Evolutionary conservation across 1,140 invertebrate genomes (phyloP).

Genomic region (Leptoteleia sp.): DNA sequence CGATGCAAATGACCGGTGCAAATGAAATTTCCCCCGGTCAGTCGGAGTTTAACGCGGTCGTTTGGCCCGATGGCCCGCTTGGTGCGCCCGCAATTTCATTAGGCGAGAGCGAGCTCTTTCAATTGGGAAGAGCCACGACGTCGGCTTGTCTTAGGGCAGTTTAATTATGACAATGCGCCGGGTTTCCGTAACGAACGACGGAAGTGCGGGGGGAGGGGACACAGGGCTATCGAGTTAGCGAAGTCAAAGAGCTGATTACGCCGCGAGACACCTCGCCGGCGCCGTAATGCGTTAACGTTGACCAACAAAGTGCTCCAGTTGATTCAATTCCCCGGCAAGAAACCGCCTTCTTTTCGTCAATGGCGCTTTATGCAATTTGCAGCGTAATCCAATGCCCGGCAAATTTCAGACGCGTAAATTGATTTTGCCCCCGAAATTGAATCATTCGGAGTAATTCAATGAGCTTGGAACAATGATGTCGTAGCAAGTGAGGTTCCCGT

Average conservation of each 20-base stretch:
- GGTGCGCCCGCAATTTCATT: conserved; percentile 53
- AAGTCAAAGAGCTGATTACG: conserved; percentile 33
- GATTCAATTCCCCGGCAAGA: conserved; percentile 26
- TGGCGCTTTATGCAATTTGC: neutral
- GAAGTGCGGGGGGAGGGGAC: conserved; percentile 4
- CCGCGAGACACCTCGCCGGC: conserved; percentile 29
- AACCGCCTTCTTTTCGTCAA: no score
- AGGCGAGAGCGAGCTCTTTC: conserved; percentile 27
- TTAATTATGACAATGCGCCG: conserved; percentile 20
- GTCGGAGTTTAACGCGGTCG: conserved; percentile 26
- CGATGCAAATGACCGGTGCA: conserved; percentile 42
- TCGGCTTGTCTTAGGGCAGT: conserved; percentile 5
- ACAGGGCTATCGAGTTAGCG: conserved; percentile 46
- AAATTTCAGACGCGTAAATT: neutral
- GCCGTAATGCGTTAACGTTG: conserved; percentile 35
- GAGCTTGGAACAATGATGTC: no score
- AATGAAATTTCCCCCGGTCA: conserved; percentile 59
- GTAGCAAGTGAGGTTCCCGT: no score
- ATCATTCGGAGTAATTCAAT: no score
- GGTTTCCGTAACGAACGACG: conserved; percentile 9
- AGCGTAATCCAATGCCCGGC: neutral
- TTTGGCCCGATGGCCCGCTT: conserved; percentile 33
- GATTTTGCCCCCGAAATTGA: no score
- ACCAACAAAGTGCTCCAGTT: conserved; percentile 23
- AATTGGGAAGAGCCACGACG: conserved; percentile 9